Conservation (phyloP, 2,113 vertebrate species). For the Gymnorhina tibicen region DNA sequence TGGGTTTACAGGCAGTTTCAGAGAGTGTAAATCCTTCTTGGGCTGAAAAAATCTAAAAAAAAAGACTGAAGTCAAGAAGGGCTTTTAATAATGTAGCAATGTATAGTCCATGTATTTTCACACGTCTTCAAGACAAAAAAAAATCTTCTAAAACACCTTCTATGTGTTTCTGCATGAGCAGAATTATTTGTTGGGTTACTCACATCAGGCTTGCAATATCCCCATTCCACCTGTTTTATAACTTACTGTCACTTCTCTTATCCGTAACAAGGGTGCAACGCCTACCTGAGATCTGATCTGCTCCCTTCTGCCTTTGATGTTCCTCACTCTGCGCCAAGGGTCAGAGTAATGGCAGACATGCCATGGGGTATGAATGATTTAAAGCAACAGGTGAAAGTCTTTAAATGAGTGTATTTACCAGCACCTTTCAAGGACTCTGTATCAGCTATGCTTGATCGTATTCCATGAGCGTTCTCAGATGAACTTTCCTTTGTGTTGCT, state of each 20-base stretch:
- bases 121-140: fast-evolving
- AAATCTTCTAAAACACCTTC: background rate
- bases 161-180: background rate
- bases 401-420: slow-evolving; percentile 54
- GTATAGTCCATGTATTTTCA: background rate
- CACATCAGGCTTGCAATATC: background rate
- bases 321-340: slow-evolving; percentile 33
- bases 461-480: slow-evolving; percentile 38
- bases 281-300: slow-evolving; percentile 65
- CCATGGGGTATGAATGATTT: slow-evolving; percentile 58
- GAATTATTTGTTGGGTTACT: background rate
- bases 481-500: slow-evolving; percentile 56
- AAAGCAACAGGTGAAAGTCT: slow-evolving; percentile 74
- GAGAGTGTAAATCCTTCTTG: background rate
- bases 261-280: slow-evolving; percentile 40
- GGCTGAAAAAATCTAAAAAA: background rate
- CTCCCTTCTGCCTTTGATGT: slow-evolving; percentile 76
- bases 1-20: background rate
- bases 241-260: slow-evolving; percentile 71
- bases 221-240: slow-evolving; percentile 68
- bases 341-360: slow-evolving; percentile 43
- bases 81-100: background rate
- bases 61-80: background rate
- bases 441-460: slow-evolving; percentile 41
- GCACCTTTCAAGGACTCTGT: slow-evolving; percentile 43